Evolutionary conservation across 2,113 vertebrate species (phyloP).

Genomic region (Tiliqua scincoides): DNA sequence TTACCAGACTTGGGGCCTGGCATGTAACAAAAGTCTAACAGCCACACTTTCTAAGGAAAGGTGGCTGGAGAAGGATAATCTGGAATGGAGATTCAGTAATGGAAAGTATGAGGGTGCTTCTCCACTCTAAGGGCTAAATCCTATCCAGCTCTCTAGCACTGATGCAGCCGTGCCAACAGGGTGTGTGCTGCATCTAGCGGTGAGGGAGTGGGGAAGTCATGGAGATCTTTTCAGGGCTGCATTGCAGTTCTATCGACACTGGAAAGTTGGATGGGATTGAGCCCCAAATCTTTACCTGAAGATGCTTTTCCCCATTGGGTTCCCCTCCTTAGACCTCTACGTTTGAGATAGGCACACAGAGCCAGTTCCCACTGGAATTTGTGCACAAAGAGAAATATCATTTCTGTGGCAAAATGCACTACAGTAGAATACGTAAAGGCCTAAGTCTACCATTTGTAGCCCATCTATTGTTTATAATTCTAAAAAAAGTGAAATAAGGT

Average conservation of each 20-base stretch:
- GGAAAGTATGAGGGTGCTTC: not conserved
- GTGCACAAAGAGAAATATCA: not conserved
- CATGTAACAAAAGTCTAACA: not conserved
- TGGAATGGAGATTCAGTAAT: not conserved
- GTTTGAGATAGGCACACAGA: not conserved
- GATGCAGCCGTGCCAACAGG: too few species aligned
- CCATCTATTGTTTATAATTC: not conserved
- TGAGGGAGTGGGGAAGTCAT: too few species aligned
- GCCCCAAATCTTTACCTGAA: not conserved
- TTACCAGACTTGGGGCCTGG: rapidly evolving
- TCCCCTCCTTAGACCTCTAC: not conserved
- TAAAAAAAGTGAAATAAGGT: not conserved
- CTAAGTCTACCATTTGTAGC: not conserved
- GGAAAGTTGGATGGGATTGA: too few species aligned
- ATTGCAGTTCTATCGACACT: too few species aligned
- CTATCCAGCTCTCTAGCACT: too few species aligned
- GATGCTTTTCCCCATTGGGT: rapidly evolving
- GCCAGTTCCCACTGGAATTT: not conserved
- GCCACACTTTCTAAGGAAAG: not conserved
- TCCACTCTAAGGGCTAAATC: too few species aligned
- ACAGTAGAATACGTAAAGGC: not conserved
- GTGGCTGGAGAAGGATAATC: not conserved
- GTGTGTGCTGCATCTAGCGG: too few species aligned
- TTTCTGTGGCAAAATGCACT: not conserved
- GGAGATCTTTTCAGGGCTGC: too few species aligned